Evolutionary conservation across 2,113 vertebrate species (phyloP).

Genomic region (Arothron firmamentum): DNA sequence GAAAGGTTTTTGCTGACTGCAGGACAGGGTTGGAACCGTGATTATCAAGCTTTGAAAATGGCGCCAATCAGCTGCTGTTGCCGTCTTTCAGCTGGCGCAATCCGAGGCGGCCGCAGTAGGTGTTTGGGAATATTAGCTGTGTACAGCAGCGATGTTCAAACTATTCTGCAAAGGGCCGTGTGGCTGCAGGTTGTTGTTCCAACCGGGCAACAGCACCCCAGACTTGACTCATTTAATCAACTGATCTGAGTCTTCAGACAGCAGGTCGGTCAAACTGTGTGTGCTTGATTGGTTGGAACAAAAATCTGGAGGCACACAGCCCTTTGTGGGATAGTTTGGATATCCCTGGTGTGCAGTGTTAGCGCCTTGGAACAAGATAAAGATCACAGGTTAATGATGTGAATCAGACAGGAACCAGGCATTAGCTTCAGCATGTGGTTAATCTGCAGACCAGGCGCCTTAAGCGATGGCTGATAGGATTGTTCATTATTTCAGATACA

Average conservation of each 20-base stretch:
- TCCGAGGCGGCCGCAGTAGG: conserved; percentile 17
- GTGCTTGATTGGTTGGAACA: too few relatives aligned
- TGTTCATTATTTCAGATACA: conserved; percentile 60
- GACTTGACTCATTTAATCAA: too few relatives aligned
- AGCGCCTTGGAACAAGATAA: conserved; percentile 42
- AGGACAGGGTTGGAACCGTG: conserved; percentile 14
- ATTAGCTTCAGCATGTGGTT: conserved; percentile 54
- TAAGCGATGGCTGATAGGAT: conserved; percentile 63
- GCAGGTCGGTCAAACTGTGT: too few relatives aligned
- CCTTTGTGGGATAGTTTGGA: too few relatives aligned
- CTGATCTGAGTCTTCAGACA: too few relatives aligned
- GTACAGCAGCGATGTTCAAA: background rate
- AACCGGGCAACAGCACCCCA: too few relatives aligned
- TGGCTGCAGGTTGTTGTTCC: too few relatives aligned
- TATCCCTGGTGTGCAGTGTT: conserved; percentile 27
- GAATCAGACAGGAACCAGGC: conserved; percentile 74
- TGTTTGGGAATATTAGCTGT: conserved; percentile 28
- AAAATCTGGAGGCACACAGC: too few relatives aligned
- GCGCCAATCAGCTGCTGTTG: conserved; percentile 7
- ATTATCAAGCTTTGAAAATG: conserved; percentile 11
- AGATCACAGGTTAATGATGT: conserved; percentile 72
- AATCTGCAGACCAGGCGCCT: conserved; percentile 68
- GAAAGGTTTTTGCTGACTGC: background rate
- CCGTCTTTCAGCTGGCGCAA: conserved; percentile 9
- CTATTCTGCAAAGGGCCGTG: too few relatives aligned